A percentile compares a stretch with the other conserved stretches of the same genome.
phyloP scores from a whole-genome alignment of 35 echinoderm and acorn worm genomes.

The Apostichopus parvimensis region DNA sequence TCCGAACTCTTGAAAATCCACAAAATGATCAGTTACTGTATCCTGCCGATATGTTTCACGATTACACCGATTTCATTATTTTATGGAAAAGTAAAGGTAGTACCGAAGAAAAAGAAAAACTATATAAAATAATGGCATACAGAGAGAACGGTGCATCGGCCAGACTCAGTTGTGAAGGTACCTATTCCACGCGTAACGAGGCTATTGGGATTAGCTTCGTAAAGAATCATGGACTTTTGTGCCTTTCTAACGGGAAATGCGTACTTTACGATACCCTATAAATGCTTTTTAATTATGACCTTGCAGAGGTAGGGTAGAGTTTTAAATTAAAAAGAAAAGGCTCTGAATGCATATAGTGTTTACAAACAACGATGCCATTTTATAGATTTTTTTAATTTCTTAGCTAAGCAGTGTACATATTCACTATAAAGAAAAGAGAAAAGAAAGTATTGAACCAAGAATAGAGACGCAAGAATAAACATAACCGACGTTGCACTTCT shows the following conservation, averaged over 20 bases:
- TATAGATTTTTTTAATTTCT: too few species aligned
- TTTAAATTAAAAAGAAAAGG: too few species aligned
- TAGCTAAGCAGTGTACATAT: too few species aligned
- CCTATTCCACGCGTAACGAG: not conserved
- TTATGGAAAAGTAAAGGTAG: not conserved
- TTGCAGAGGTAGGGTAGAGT: too few species aligned
- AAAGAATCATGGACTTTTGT: not conserved
- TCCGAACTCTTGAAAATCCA: not conserved
- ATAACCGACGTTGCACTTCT: too few species aligned
- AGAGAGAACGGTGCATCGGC: not conserved
- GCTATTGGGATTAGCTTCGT: not conserved
- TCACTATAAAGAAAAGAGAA: too few species aligned
- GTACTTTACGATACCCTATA: not conserved
- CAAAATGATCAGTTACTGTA: not conserved
- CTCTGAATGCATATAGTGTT: too few species aligned
- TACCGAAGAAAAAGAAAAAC: not conserved
- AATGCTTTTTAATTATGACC: not conserved
- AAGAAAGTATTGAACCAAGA: too few species aligned
- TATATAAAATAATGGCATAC: slow-evolving; percentile 4
- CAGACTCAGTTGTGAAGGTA: not conserved
- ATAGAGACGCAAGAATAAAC: too few species aligned
- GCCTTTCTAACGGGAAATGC: not conserved
- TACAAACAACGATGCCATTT: too few species aligned
- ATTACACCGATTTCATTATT: not conserved
- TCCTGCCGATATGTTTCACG: not conserved